These are phyloP conservation scores for Stictonetta naevosa DNA, from an alignment of 2,113 vertebrate genomes.

Conservation along the genomic window DNA sequence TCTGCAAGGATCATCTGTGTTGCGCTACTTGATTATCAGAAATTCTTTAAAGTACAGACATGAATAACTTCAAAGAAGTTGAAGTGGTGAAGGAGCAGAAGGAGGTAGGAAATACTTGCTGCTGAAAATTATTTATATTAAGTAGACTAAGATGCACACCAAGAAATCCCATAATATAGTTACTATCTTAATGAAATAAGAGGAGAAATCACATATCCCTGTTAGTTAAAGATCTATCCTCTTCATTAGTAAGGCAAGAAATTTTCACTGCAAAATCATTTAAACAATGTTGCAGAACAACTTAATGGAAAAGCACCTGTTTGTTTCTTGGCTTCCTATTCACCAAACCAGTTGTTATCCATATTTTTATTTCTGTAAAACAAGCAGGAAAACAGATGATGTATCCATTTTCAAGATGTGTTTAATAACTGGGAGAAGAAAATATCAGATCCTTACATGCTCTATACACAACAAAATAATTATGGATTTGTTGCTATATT, in stretches of 20 bases:
- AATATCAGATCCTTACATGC: background rate
- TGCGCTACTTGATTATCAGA: constrained; percentile 57
- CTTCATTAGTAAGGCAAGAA: constrained; percentile 36
- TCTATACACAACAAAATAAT: background rate
- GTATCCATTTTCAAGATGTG: background rate
- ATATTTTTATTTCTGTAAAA: background rate
- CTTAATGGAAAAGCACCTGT: constrained; percentile 19
- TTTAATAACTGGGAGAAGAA: background rate
- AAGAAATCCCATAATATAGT: constrained; percentile 25
- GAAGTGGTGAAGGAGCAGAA: constrained; percentile 39
- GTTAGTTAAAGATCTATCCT: background rate
- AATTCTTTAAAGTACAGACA: constrained; percentile 27
- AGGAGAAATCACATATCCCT: background rate
- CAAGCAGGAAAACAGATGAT: constrained; percentile 6
- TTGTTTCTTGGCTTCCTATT: constrained; percentile 49
- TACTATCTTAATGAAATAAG: constrained; percentile 27
- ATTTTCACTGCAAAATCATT: constrained; percentile 24
- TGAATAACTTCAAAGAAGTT: constrained; percentile 27
- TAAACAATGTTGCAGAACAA: constrained; percentile 28
- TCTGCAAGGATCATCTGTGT: constrained; percentile 28
- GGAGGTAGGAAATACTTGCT: constrained; percentile 49
- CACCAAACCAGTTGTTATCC: constrained; percentile 28
- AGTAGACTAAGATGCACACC: background rate
- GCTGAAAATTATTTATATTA: constrained; percentile 50
- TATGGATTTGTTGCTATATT: background rate